Conservation (phyloP, 2,113 vertebrate genomes). For the Bettongia penicillata region DNA sequence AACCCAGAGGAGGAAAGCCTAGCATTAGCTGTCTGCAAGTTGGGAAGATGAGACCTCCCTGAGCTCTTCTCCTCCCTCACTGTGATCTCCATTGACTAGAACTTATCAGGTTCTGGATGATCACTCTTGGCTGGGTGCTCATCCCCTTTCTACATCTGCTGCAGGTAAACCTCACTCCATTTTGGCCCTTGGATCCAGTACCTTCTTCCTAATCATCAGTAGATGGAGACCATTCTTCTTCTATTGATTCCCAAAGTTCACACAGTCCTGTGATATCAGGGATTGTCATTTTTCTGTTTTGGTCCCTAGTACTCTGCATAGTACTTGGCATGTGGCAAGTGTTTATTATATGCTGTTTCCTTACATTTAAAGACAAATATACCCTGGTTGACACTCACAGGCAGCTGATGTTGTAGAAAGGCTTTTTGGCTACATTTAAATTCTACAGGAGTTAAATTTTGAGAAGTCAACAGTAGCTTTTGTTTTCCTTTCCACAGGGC, state of each 20-base stretch:
- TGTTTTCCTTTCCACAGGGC: neutral
- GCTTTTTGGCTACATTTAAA: constrained; percentile 7
- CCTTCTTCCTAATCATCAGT: neutral
- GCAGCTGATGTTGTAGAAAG: neutral
- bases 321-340: neutral
- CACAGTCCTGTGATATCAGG: neutral
- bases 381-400: neutral
- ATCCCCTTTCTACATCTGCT: neutral
- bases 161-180: neutral
- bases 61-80: too few relatives aligned
- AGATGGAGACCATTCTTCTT: neutral
- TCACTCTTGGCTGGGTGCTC: neutral
- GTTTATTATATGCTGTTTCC: neutral
- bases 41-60: neutral
- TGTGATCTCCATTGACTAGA: neutral
- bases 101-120: neutral
- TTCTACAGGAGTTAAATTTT: constrained; percentile 20
- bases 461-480: neutral
- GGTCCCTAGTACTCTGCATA: neutral
- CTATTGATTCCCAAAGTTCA: neutral
- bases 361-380: neutral
- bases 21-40: neutral
- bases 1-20: neutral
- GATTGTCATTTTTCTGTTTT: neutral
- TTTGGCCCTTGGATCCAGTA: neutral